A percentile compares a stretch with the other conserved stretches of the same genome.
phyloP scores from a whole-genome alignment of 2,797 vertebrate genomes.

The Champsocephalus gunnari region DNA sequence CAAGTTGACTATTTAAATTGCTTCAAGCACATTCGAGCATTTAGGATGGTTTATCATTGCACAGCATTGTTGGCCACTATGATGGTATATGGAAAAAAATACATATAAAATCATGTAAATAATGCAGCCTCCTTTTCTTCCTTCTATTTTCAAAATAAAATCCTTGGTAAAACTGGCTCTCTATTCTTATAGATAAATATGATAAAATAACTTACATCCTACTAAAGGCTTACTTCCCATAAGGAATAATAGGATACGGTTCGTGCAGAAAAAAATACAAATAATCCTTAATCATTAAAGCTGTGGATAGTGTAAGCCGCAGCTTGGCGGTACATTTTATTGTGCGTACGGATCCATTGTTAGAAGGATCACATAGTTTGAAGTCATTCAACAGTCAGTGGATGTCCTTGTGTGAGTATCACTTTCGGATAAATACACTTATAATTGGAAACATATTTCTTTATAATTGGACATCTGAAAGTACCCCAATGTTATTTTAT shows the following conservation, averaged over 20 bases:
- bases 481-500: slow-evolving; percentile 5
- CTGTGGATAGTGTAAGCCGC: slow-evolving; percentile 8
- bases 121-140: background rate
- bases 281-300: slow-evolving; percentile 15
- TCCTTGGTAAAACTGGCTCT: background rate
- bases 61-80: slow-evolving; percentile 5
- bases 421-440: slow-evolving; percentile 34
- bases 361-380: slow-evolving; percentile 23
- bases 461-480: slow-evolving; percentile 14
- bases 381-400: slow-evolving; percentile 16
- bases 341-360: slow-evolving; percentile 21
- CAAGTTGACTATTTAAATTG: slow-evolving; percentile 3
- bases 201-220: background rate
- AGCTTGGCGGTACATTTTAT: slow-evolving; percentile 11
- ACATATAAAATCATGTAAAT: background rate
- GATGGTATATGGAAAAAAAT: slow-evolving; percentile 12
- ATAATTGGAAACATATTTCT: slow-evolving; percentile 46
- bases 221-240: background rate
- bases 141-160: slow-evolving; percentile 5
- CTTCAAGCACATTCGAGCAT: slow-evolving; percentile 28
- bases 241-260: background rate
- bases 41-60: slow-evolving; percentile 24
- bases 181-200: slow-evolving; percentile 2
- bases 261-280: background rate
- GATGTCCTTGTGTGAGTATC: slow-evolving; percentile 20